A percentile compares a stretch with the other conserved stretches of the same genome.
These are phyloP conservation scores for Hirundichthys speculiger DNA, from an alignment of 2,113 vertebrate genomes.

Conservation along the genomic window DNA sequence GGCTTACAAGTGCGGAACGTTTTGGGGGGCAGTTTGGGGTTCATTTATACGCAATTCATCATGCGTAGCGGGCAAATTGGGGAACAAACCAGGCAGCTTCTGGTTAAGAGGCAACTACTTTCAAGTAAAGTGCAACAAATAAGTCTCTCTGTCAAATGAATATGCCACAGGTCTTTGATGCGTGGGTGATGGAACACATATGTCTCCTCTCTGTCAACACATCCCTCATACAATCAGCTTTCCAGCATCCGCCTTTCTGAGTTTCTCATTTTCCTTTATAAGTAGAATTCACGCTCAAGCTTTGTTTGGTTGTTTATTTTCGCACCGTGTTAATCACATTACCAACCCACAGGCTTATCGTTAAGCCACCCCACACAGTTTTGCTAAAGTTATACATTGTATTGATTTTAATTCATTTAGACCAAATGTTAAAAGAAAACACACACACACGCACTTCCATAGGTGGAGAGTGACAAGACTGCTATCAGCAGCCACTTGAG, in stretches of 20 bases:
- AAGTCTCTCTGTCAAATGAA: constrained; percentile 5
- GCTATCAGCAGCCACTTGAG: constrained; percentile 57
- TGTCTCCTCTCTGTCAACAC: neutral
- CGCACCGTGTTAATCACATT: constrained; percentile 66
- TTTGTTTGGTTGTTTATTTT: constrained; percentile 60
- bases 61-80: neutral
- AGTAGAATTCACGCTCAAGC: constrained; percentile 26
- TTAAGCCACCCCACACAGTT: constrained; percentile 58
- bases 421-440: constrained; percentile 1
- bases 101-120: neutral
- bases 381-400: constrained; percentile 35
- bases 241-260: constrained; percentile 6
- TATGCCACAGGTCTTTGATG: neutral
- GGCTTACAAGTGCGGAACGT: no score
- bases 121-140: neutral
- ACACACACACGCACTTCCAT: neutral
- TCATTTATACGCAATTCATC: no score
- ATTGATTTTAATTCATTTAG: constrained; percentile 46
- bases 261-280: constrained; percentile 25
- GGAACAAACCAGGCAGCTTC: neutral
- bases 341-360: constrained; percentile 51
- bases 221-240: constrained; percentile 9
- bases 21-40: no score
- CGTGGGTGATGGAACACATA: constrained; percentile 24
- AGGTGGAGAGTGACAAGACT: constrained; percentile 53